Percentiles rank a stretch among this genome's conserved stretches.
Conservation (phyloP, 2,797 vertebrate genomes). For the Tragopan temminckii region DNA sequence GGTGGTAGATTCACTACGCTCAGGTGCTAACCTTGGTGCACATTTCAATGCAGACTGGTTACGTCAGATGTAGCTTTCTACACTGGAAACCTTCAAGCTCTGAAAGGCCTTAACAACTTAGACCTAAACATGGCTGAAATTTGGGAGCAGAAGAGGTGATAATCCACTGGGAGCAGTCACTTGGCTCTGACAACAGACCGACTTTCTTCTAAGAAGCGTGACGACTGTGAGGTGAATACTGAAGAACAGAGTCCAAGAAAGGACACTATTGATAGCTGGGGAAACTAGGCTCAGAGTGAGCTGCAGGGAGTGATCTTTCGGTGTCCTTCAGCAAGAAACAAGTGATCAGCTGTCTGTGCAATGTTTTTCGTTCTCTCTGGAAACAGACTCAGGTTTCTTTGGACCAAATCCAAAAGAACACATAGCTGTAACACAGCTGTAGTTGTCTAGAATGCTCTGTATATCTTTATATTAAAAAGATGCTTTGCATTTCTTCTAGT, state of each 20-base stretch:
- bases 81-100: conserved; percentile 93
- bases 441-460: conserved; percentile 84
- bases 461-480: conserved; percentile 87
- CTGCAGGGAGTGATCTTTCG: conserved; percentile 62
- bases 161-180: conserved; percentile 50
- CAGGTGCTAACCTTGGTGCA: not conserved
- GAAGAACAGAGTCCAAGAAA: conserved; percentile 55
- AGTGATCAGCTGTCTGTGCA: conserved; percentile 78
- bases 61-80: conserved; percentile 97
- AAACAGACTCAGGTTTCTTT: conserved; percentile 89
- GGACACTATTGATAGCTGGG: conserved; percentile 37
- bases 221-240: conserved; percentile 55
- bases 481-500: conserved; percentile 87
- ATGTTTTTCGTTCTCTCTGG: conserved; percentile 82
- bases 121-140: conserved; percentile 96
- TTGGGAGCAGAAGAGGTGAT: conserved; percentile 99
- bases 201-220: conserved; percentile 57
- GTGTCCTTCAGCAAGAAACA: conserved; percentile 72
- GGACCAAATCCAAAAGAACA: conserved; percentile 89
- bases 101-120: conserved; percentile 92
- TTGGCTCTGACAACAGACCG: conserved; percentile 60
- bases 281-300: conserved; percentile 53
- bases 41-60: conserved; percentile 87
- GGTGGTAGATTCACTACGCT: accelerated
- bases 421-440: conserved; percentile 89